Base-by-base conservation (phyloP, 2,797 vertebrate genomes). In the Gouania willdenowi region DNA sequence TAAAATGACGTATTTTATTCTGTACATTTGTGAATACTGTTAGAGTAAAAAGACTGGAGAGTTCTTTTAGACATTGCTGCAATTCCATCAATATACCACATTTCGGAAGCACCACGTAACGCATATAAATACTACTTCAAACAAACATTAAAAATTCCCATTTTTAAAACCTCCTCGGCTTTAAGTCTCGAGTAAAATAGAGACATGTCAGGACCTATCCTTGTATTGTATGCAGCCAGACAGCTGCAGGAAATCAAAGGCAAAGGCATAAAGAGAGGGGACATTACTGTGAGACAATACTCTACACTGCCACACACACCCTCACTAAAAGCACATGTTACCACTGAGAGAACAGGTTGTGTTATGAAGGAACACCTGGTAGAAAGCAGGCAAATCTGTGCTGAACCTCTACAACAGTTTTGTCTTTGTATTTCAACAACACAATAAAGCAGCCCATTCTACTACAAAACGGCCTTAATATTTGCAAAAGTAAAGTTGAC, bases 191-290 rank as follows among this genome's bases (percentile, higher is more conserved):
- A 53, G 50, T 77, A 62, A 77, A 71, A 71, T 73, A 38, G 39
- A 42, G 74, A 81, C 85, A 80, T 76, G 87, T 65, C 77, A 60
- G 60, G 73, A 82, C 84, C 45, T 40, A 86, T 81, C 57, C 55
- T 58, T 64, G 66, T 53, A 60, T 70, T 76, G 42, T 75, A 54
- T 77, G 70, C 63, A 79, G 64, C 50, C 7, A 19, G 57, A 75
- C 88, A 90, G 88, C 88, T 91, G 86, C 76, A 82, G 66, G 16
- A 66, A 87, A 85, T 89, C 83, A 89, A 88, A 90, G 81, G 52
- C 43, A 71, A 23, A 14, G 36, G 8, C 43, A 65, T 36, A 53
- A 66, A 66, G 47, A 29, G 16, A 65, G 32, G 19, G 27, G 48
- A 65, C 60, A 69, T 46, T 28, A 36, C 19, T 31, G 40, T n/a